phyloP scores from a whole-genome alignment of 2,888 invertebrate species.

The Melieria picta region DNA sequence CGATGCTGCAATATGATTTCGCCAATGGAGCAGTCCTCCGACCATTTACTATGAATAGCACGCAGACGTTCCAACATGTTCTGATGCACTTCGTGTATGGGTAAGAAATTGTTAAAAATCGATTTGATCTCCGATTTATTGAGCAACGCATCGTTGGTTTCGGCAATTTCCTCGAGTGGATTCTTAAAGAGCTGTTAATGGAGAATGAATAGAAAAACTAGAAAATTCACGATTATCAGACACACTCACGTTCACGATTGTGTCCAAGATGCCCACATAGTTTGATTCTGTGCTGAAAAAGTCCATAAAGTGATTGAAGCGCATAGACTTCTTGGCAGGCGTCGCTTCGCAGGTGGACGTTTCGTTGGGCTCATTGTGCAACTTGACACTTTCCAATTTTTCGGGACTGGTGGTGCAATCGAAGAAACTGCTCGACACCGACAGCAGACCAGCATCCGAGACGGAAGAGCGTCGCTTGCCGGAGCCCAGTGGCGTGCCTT shows the following conservation, averaged over 20 bases:
- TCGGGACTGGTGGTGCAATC: slow-evolving; percentile 89
- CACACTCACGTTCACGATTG: slow-evolving; percentile 84
- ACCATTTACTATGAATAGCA: slow-evolving; percentile 74
- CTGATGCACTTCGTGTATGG: slow-evolving; percentile 93
- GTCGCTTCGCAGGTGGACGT: slow-evolving; percentile 51
- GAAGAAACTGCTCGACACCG: slow-evolving; percentile 87
- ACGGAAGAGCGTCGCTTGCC: slow-evolving; percentile 85
- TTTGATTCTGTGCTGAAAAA: slow-evolving; percentile 96
- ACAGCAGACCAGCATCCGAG: slow-evolving; percentile 84
- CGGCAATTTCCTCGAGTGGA: slow-evolving; percentile 87
- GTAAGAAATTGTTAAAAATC: slow-evolving; percentile 94
- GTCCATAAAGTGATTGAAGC: slow-evolving; percentile 75
- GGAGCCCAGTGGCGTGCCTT: slow-evolving; percentile 64
- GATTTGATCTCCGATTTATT: slow-evolving; percentile 93
- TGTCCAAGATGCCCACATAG: slow-evolving; percentile 94
- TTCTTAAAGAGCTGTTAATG: slow-evolving; percentile 85
- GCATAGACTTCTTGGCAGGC: slow-evolving; percentile 64
- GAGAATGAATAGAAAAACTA: neutral
- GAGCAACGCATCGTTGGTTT: slow-evolving; percentile 79
- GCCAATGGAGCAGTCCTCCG: slow-evolving; percentile 87
- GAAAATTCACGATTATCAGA: neutral
- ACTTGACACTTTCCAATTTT: slow-evolving; percentile 67
- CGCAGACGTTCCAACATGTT: slow-evolving; percentile 73
- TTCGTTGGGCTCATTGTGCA: slow-evolving; percentile 56
- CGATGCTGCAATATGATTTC: slow-evolving; percentile 88